Evolutionary conservation across 2,113 vertebrate species (phyloP).

Genomic region (Elephantulus edwardii): DNA sequence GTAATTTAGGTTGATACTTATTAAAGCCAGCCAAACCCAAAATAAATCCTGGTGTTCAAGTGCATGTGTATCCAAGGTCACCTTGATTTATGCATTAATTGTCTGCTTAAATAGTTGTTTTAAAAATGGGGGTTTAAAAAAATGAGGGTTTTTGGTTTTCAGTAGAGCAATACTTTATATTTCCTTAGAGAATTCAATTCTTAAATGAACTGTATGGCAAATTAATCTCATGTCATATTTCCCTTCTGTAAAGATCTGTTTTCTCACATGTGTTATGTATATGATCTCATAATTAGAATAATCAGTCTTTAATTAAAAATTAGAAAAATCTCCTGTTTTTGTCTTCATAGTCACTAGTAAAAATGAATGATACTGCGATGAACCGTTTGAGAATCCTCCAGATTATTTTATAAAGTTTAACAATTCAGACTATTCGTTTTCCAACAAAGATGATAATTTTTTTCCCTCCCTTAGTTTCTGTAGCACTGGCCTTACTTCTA

Average conservation of each 20-base stretch:
- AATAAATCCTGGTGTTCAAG: neutral
- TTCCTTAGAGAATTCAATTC: neutral
- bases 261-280: neutral
- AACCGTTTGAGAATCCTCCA: neutral
- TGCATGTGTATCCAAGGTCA: neutral
- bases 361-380: neutral
- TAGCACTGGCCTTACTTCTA: neutral
- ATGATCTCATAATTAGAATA: neutral
- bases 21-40: neutral
- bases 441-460: neutral
- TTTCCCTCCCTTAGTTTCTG: neutral
- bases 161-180: neutral
- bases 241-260: neutral
- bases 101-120: neutral
- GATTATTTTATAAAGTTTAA: neutral
- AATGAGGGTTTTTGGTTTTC: too few species aligned
- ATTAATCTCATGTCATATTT: neutral
- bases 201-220: neutral
- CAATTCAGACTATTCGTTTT: neutral
- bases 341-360: neutral
- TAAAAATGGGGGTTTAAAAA: neutral
- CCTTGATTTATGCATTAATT: neutral
- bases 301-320: neutral
- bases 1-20: slow-evolving; percentile 10
- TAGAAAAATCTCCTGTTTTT: neutral